Evolutionary conservation across 2,797 vertebrate species (phyloP).

Genomic region (Myotis planiceps): DNA sequence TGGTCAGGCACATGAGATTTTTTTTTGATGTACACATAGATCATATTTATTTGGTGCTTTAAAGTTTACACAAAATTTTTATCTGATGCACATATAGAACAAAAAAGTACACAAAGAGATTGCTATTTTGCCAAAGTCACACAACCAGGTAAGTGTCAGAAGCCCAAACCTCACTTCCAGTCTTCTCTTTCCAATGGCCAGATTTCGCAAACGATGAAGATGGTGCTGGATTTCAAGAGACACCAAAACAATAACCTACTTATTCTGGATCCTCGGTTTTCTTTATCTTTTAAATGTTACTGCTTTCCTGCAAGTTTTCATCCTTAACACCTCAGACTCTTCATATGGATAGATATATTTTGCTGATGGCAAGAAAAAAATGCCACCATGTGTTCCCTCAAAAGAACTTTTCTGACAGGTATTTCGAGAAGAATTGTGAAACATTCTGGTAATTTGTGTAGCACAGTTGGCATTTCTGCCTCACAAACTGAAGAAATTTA

Average conservation of each 20-base stretch:
- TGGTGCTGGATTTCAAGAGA: not conserved
- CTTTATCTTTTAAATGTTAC: constrained; percentile 32
- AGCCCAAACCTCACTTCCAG: not conserved
- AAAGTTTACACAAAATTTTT: not conserved
- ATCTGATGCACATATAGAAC: not conserved
- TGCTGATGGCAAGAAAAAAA: constrained; percentile 65
- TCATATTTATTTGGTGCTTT: not conserved
- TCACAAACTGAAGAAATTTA: constrained; percentile 43
- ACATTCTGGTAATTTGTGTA: constrained; percentile 51
- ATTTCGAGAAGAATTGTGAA: constrained; percentile 51
- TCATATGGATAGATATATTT: constrained; percentile 13
- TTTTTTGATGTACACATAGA: not conserved
- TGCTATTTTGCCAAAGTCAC: not conserved
- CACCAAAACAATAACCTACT: not conserved
- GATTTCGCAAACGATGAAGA: not conserved
- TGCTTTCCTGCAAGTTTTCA: constrained; percentile 36
- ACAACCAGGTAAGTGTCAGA: not conserved
- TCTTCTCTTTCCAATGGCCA: not conserved
- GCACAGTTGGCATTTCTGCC: constrained; percentile 27
- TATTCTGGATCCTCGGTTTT: constrained; percentile 1
- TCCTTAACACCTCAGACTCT: constrained; percentile 26
- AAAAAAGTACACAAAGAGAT: not conserved
- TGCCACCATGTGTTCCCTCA: constrained; percentile 35
- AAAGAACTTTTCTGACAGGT: constrained; percentile 51
- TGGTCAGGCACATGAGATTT: not conserved